These are phyloP conservation scores for Pachycephala philippinensis DNA, from an alignment of 2,113 vertebrate genomes.

Conservation along the genomic window DNA sequence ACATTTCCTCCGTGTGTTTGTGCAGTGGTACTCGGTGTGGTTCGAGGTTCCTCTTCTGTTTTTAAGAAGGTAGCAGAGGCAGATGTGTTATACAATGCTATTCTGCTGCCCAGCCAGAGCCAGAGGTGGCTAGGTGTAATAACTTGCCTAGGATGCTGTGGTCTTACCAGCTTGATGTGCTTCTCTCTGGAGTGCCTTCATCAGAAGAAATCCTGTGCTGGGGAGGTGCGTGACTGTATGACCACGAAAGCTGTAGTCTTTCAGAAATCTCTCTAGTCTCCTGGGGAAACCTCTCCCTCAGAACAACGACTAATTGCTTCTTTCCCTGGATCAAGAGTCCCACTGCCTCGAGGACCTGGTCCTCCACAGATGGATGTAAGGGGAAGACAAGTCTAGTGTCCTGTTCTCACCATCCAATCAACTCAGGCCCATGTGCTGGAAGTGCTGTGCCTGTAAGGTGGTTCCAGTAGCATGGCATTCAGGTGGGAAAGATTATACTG, in stretches of 20 bases:
- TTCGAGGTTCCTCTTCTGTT: not conserved
- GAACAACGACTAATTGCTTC: not conserved
- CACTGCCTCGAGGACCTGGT: not conserved
- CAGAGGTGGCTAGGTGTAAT: not conserved
- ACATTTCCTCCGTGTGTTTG: not conserved
- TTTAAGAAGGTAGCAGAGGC: not conserved
- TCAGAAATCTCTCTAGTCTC: not conserved
- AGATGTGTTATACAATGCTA: not conserved
- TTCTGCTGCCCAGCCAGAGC: not conserved
- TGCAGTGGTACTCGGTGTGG: fast-evolving
- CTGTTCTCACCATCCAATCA: not conserved
- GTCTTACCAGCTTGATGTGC: not conserved
- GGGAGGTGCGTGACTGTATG: fast-evolving
- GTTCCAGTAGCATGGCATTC: not conserved
- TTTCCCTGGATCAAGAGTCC: not conserved
- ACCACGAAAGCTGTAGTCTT: not conserved
- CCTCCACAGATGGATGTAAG: not conserved
- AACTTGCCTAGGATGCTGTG: not conserved
- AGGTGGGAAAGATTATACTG: not conserved
- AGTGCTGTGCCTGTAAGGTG: not conserved
- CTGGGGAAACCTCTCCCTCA: not conserved
- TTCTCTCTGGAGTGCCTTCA: not conserved
- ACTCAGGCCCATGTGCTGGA: not conserved
- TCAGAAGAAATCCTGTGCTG: not conserved
- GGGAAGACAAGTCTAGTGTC: not conserved